These are phyloP conservation scores for Sylvia atricapilla DNA, from an alignment of 2,113 vertebrate genomes.

Conservation along the genomic window DNA sequence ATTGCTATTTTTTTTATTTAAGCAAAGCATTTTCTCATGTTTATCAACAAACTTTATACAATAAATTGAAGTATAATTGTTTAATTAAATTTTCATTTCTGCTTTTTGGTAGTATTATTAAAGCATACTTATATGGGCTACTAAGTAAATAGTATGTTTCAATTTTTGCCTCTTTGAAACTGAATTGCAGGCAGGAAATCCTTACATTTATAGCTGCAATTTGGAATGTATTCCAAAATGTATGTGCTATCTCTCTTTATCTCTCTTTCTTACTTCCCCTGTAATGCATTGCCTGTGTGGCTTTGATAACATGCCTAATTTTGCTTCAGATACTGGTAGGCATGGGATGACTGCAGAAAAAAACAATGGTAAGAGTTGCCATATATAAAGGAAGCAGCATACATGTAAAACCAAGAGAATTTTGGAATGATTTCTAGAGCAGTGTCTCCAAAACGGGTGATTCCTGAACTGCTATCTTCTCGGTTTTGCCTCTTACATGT, in stretches of 20 bases:
- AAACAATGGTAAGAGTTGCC: background rate
- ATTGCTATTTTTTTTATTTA: background rate
- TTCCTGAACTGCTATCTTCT: background rate
- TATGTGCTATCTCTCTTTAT: background rate
- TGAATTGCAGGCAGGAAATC: background rate
- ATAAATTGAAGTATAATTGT: background rate
- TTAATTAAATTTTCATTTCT: background rate
- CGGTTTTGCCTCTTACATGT: background rate
- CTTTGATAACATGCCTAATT: background rate
- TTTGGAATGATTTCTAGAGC: background rate
- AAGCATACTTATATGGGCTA: background rate
- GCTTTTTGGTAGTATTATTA: background rate
- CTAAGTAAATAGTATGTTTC: background rate
- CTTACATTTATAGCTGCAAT: background rate
- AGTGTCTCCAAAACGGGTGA: background rate
- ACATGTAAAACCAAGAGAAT: background rate
- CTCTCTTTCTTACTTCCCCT: background rate
- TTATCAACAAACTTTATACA: background rate
- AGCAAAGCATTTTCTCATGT: background rate
- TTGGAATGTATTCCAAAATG: background rate
- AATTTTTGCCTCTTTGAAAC: background rate
- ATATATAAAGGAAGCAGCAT: background rate
- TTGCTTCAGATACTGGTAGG: background rate
- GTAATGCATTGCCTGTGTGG: background rate
- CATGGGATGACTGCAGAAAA: background rate